A percentile compares a stretch with the other conserved stretches of the same genome.
Conservation (phyloP, 2,888 invertebrate genomes). For the Cancer borealis region DNA sequence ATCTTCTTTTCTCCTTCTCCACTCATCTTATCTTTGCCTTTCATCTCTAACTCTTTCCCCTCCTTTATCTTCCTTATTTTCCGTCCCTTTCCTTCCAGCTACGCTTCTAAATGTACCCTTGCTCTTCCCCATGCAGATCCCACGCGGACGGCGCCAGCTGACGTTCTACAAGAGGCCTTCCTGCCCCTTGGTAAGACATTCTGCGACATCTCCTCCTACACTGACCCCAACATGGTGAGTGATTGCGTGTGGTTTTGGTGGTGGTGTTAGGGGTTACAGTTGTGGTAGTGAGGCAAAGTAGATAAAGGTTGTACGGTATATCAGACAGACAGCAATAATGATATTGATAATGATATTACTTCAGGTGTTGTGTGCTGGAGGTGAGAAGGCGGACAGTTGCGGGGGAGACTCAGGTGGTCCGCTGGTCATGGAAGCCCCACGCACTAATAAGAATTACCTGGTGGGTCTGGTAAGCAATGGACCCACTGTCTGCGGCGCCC, state of each 20-base stretch:
- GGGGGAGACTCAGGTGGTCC: constrained; percentile 61
- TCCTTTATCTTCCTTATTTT: neutral
- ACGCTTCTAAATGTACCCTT: neutral
- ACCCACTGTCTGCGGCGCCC: constrained; percentile 77
- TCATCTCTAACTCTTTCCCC: neutral
- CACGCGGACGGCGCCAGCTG: neutral
- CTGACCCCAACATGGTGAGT: constrained; percentile 44
- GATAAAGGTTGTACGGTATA: neutral
- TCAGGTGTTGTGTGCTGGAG: constrained; percentile 64
- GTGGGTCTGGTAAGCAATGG: constrained; percentile 59
- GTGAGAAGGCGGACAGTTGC: constrained; percentile 53
- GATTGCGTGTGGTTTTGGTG: neutral
- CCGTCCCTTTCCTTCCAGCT: neutral
- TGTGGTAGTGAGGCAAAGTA: neutral
- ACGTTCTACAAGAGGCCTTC: constrained; percentile 9
- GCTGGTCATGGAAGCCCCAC: constrained; percentile 23
- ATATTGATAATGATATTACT: neutral
- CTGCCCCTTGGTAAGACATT: constrained; percentile 16
- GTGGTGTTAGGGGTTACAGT: neutral
- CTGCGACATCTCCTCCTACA: neutral
- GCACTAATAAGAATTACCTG: neutral
- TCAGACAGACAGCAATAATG: neutral
- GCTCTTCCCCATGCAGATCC: neutral
- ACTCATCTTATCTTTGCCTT: too few species aligned
- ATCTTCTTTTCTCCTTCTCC: neutral